phyloP scores from a whole-genome alignment of 92 coral and sea anemone species.

The Chrysogorgia sp. region DNA sequence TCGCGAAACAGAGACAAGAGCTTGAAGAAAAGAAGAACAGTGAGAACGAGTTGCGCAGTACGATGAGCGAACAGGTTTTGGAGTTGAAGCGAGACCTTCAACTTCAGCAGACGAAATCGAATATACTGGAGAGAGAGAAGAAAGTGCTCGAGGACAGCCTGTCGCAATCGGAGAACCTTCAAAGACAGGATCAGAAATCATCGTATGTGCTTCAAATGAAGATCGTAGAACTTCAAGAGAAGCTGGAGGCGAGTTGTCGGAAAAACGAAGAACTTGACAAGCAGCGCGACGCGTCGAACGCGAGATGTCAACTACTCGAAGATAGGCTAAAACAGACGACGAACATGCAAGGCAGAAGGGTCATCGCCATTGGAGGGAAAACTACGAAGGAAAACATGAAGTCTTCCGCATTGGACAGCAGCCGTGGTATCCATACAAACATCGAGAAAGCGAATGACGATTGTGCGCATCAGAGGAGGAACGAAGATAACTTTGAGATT shows the following conservation, averaged over 20 bases:
- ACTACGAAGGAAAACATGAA: not conserved
- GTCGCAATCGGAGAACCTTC: constrained; percentile 68
- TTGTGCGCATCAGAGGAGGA: not conserved
- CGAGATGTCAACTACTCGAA: constrained; percentile 62
- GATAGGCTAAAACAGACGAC: constrained; percentile 53
- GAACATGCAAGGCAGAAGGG: not conserved
- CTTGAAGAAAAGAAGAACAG: constrained; percentile 11
- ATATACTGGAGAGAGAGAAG: constrained; percentile 61
- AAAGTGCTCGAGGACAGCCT: constrained; percentile 64
- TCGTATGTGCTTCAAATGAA: constrained; percentile 77
- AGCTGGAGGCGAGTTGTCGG: constrained; percentile 63
- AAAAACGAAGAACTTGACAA: constrained; percentile 52
- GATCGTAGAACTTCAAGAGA: constrained; percentile 77
- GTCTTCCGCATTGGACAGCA: not conserved
- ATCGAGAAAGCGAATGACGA: not conserved
- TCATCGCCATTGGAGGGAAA: not conserved
- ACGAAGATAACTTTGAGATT: not conserved
- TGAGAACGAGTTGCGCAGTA: constrained; percentile 25
- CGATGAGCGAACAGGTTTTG: constrained; percentile 34
- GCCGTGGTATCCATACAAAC: not conserved
- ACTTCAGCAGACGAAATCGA: constrained; percentile 32
- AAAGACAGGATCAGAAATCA: constrained; percentile 78
- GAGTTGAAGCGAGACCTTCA: constrained; percentile 33
- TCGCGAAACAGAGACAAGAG: constrained; percentile 34
- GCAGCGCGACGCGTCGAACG: constrained; percentile 43